Conservation (phyloP, 2,113 vertebrate species). For the Mobula birostris region DNA sequence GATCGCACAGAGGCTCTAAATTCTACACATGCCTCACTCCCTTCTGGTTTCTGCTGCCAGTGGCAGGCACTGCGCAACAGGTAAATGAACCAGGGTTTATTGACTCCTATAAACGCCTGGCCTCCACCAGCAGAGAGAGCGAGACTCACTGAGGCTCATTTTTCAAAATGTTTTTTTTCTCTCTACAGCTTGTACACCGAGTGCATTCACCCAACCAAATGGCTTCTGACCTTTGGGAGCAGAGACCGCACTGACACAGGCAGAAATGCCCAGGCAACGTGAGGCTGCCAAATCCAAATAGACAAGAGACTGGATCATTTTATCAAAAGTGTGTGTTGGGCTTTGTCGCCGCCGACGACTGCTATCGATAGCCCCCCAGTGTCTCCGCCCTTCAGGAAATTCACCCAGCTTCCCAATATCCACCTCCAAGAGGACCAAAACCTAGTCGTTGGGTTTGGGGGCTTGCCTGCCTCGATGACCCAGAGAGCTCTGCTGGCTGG, state of each 20-base stretch:
- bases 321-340: background rate
- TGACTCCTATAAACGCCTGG: background rate
- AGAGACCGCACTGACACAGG: background rate
- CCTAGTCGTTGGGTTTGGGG: too few relatives aligned
- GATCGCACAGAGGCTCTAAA: background rate
- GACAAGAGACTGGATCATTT: background rate
- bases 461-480: too few relatives aligned
- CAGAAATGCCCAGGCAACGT: background rate
- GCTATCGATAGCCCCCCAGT: background rate
- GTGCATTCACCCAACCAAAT: background rate
- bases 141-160: background rate
- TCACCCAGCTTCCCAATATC: background rate
- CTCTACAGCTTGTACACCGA: background rate
- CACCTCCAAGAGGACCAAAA: too few relatives aligned
- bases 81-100: conserved; percentile 16
- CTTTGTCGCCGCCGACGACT: background rate
- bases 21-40: background rate
- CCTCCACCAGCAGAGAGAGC: background rate
- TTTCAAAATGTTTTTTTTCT: background rate
- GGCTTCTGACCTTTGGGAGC: background rate
- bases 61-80: background rate
- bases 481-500: too few relatives aligned
- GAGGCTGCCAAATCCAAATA: background rate
- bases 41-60: background rate
- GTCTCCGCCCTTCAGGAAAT: background rate